Conservation (phyloP, 2,113 vertebrate species). For the Oreochromis aureus region DNA sequence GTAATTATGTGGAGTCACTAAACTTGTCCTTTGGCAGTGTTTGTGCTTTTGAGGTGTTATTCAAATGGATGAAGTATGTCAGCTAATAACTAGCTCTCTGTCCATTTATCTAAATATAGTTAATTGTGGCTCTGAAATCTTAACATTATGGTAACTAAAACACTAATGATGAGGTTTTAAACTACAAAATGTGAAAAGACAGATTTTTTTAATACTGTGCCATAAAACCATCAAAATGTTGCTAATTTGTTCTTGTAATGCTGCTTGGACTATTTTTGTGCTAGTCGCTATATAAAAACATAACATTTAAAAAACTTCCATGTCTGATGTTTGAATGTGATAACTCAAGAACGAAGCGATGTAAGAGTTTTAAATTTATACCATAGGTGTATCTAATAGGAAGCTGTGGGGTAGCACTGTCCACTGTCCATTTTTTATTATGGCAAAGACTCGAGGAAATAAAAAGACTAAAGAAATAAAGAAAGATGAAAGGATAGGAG, state of each 20-base stretch:
- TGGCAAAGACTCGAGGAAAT: background rate
- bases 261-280: background rate
- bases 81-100: background rate
- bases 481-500: background rate
- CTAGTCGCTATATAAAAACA: background rate
- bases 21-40: background rate
- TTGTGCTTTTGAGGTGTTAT: accelerated
- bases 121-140: background rate
- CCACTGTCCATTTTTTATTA: background rate
- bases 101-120: background rate
- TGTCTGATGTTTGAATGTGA: background rate
- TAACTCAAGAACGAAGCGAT: background rate
- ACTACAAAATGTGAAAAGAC: background rate
- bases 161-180: background rate
- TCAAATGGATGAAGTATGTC: accelerated
- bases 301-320: accelerated
- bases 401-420: accelerated
- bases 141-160: background rate
- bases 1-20: background rate
- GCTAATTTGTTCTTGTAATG: background rate
- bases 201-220: background rate
- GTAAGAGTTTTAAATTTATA: background rate
- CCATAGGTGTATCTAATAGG: background rate
- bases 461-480: background rate
- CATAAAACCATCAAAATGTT: background rate